Evolutionary conservation across 2,888 invertebrate species (phyloP).

Genomic region (Trissolcus brochymenae): DNA sequence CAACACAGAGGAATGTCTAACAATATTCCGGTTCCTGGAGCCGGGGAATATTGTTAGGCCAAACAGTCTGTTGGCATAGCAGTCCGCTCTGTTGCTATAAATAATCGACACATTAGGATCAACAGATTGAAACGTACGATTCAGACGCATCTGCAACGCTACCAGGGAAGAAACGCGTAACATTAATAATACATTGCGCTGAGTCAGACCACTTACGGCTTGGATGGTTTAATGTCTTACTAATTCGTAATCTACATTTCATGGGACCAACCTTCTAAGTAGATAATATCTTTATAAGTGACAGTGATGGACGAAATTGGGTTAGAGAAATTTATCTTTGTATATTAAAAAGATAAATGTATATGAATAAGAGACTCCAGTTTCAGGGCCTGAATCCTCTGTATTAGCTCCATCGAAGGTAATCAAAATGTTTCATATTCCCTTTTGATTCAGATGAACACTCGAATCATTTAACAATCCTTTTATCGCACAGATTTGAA

Average conservation of each 20-base stretch:
- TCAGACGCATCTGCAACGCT: slow-evolving; percentile 26
- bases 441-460: too few relatives aligned
- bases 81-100: slow-evolving; percentile 1
- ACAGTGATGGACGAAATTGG: slow-evolving; percentile 47
- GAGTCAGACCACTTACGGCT: slow-evolving; percentile 50
- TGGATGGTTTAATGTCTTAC: slow-evolving; percentile 43
- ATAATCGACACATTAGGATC: slow-evolving; percentile 21
- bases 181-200: slow-evolving; percentile 49
- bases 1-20: slow-evolving; percentile 12
- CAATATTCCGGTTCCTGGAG: slow-evolving; percentile 1
- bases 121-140: slow-evolving; percentile 31
- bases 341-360: slow-evolving; percentile 24
- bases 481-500: too few relatives aligned
- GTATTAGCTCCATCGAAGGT: neutral
- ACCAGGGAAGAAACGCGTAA: slow-evolving; percentile 24
- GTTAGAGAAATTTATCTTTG: slow-evolving; percentile 36
- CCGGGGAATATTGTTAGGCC: slow-evolving; percentile 12
- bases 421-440: too few relatives aligned
- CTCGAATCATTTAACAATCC: too few relatives aligned
- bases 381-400: neutral
- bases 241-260: slow-evolving; percentile 49
- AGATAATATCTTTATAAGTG: slow-evolving; percentile 53
- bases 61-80: slow-evolving; percentile 5
- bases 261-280: slow-evolving; percentile 36
- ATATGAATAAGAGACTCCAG: slow-evolving; percentile 11